A percentile compares a stretch with the other conserved stretches of the same genome.
Evolutionary conservation across 2,113 vertebrate genomes (phyloP).

Genomic region (Aspidoscelis tigris): DNA sequence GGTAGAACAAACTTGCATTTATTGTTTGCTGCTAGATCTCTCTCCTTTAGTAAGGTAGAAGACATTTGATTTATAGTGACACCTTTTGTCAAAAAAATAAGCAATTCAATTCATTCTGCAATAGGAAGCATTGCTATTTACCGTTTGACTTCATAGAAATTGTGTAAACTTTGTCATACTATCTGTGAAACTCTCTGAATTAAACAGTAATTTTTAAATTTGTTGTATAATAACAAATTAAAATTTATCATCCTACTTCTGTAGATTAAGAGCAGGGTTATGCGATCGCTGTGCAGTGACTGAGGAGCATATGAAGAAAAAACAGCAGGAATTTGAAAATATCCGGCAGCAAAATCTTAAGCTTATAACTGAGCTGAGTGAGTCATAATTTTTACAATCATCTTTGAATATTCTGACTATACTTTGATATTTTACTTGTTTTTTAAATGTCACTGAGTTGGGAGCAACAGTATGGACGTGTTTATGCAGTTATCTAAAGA

Average conservation of each 20-base stretch:
- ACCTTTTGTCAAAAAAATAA: neutral
- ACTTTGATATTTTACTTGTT: neutral
- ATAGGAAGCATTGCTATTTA: neutral
- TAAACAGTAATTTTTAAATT: conserved; percentile 1
- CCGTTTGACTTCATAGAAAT: too few species aligned
- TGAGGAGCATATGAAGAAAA: conserved; percentile 86
- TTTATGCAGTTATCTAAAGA: too few species aligned
- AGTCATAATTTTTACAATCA: conserved; percentile 64
- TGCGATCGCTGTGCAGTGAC: conserved; percentile 89
- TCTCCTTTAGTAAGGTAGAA: neutral
- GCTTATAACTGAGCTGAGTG: conserved; percentile 88
- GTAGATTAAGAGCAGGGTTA: conserved; percentile 84
- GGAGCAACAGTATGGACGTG: too few species aligned
- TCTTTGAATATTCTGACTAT: neutral
- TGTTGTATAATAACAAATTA: conserved; percentile 23
- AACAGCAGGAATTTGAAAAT: conserved; percentile 85
- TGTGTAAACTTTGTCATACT: neutral
- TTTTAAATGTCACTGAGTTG: too few species aligned
- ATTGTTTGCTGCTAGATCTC: neutral
- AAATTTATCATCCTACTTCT: conserved; percentile 18
- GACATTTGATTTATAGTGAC: neutral
- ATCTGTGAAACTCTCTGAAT: neutral
- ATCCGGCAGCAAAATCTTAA: conserved; percentile 84
- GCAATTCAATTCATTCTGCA: neutral
- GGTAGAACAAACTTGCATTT: too few species aligned